Evolutionary conservation across 1,140 invertebrate genomes (phyloP), one percentile per base, ranked within the genome.

Genomic region (Amphibalanus amphitrite): DNA sequence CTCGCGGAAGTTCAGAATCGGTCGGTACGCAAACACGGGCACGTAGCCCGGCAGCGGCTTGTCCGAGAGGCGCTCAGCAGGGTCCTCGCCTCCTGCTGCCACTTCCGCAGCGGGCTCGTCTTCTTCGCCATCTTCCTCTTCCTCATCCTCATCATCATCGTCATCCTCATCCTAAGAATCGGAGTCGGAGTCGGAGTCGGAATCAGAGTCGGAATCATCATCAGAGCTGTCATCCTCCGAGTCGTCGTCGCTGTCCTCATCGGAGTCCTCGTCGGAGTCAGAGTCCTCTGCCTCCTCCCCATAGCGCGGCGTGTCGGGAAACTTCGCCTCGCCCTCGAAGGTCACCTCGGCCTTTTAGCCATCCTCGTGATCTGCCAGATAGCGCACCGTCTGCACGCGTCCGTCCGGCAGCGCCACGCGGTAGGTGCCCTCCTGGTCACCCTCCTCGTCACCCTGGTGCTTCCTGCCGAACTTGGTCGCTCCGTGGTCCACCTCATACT

Each of bases 391-490:
- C 72, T 78, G 77, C 67, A 76, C 73, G 47, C 77, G 75, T 26
- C 77, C 77, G 71, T 78, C 77, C 13, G 77, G 77, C 38, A 78
- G 76, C 23, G 73, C 74, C n/a, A 77, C 76, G 1, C 70, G 70
- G 76, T 78, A 78, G 28, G 76, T 75, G 1, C 77, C 77, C 28
- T 70, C 74, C 29, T 76, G 75, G 28, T 72, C 73, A 70, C 77
- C 74, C 28, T 75, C 77, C 69, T 78, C 76, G 20, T 74, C 74
- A 28, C 74, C 75, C 74, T 78, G 76, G 3, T 70, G 67, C 73
- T 76, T 20, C 47, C 23, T 75, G 28, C 74, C 75, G 73, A 75
- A 78, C 71, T 77, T 74, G 28, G 77, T 69, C 40, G 76, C 76
- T 1, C 73, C 71, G 74, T 76, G 76, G 47, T 76, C 71, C 23